Evolutionary conservation across 1,140 invertebrate genomes (phyloP).

Genomic region (Penaeus indicus): DNA sequence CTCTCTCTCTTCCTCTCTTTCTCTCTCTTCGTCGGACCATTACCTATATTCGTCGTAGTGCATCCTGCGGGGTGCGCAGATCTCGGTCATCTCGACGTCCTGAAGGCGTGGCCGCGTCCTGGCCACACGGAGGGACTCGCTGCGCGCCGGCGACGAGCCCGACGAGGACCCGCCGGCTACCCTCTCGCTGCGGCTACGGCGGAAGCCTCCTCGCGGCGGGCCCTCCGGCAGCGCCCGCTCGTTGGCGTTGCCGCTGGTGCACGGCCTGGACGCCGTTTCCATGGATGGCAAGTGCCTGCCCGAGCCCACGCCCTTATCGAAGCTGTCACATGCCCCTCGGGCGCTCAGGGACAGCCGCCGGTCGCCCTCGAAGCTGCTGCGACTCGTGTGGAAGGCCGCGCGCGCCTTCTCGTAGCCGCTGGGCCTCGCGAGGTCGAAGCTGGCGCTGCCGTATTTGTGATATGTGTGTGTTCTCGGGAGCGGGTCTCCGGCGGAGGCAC

Average conservation of each 20-base stretch:
- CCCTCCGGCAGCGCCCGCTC: conserved; percentile 42
- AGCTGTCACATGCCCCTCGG: conserved; percentile 16
- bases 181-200: conserved; percentile 54
- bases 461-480: conserved; percentile 54
- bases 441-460: conserved; percentile 62
- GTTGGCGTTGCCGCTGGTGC: conserved; percentile 46
- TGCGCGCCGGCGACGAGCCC: conserved; percentile 47
- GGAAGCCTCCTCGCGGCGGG: conserved; percentile 38
- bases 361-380: conserved; percentile 59
- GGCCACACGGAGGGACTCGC: conserved; percentile 54
- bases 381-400: conserved; percentile 54
- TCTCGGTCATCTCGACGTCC: conserved; percentile 59
- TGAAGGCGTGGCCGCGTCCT: conserved; percentile 30
- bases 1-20: no score
- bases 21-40: neutral
- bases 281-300: conserved; percentile 45
- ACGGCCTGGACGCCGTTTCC: conserved; percentile 45
- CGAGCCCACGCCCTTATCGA: conserved; percentile 49
- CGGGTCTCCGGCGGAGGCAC: conserved; percentile 29
- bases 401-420: conserved; percentile 52
- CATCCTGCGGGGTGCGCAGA: conserved; percentile 37
- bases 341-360: conserved; percentile 48
- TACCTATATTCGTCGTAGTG: conserved; percentile 52
- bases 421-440: conserved; percentile 52
- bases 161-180: conserved; percentile 19